Percentiles rank a stretch among this genome's conserved stretches.
These are phyloP conservation scores for Dysmachus trigonus DNA, from an alignment of 2,888 invertebrate species.

Conservation along the genomic window DNA sequence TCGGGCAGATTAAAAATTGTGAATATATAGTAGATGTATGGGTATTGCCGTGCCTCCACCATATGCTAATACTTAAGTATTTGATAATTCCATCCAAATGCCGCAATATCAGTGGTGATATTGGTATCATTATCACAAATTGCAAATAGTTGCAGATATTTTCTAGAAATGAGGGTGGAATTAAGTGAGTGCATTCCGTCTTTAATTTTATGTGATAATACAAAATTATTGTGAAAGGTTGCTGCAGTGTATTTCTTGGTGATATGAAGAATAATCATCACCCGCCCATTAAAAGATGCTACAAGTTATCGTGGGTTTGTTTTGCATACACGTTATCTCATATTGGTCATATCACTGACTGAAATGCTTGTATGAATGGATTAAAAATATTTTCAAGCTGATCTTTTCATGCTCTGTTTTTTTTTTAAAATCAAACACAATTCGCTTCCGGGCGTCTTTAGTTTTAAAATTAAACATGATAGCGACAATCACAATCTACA, in stretches of 20 bases:
- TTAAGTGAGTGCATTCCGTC: background rate
- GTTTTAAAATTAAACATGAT: background rate
- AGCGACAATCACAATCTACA: background rate
- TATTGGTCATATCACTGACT: background rate
- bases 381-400: background rate
- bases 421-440: background rate
- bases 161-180: background rate
- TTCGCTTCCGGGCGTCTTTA: background rate
- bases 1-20: background rate
- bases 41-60: background rate
- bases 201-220: background rate
- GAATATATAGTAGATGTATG: background rate
- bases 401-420: background rate
- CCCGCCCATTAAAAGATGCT: background rate
- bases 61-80: background rate
- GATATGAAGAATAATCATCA: background rate
- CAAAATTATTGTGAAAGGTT: background rate
- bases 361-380: background rate
- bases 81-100: background rate
- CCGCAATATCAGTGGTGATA: background rate
- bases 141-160: background rate
- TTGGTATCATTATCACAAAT: background rate
- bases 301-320: background rate
- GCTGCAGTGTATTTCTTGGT: background rate
- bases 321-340: background rate